Evolutionary conservation across 1,140 invertebrate genomes (phyloP).

Genomic region (Diachasma alloeum): DNA sequence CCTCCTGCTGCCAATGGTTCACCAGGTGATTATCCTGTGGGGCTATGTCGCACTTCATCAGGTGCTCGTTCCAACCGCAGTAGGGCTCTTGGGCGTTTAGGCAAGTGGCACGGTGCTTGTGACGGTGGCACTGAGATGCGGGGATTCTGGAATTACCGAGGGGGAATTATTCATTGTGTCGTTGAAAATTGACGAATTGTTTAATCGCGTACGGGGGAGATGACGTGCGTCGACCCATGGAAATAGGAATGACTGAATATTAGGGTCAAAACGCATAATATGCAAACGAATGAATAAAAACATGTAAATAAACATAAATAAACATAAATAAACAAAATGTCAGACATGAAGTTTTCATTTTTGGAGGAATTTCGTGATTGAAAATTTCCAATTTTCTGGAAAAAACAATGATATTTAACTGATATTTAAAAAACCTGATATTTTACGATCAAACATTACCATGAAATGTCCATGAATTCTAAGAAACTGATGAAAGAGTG

Average conservation of each 20-base stretch:
- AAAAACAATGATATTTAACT: not conserved
- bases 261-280: too few species aligned
- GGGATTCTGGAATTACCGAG: slow-evolving; percentile 66
- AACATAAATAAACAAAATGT: too few species aligned
- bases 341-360: too few species aligned
- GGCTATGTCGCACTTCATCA: slow-evolving; percentile 75
- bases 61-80: slow-evolving; percentile 88
- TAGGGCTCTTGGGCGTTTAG: slow-evolving; percentile 89
- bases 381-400: not conserved
- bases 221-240: too few species aligned
- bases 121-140: slow-evolving; percentile 79
- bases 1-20: slow-evolving; percentile 77
- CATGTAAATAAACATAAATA: too few species aligned
- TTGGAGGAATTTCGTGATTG: too few species aligned
- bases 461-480: not conserved
- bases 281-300: too few species aligned
- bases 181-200: slow-evolving; percentile 4
- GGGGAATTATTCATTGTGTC: slow-evolving; percentile 62
- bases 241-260: too few species aligned
- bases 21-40: slow-evolving; percentile 70
- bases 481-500: not conserved
- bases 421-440: too few species aligned
- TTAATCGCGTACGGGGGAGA: not conserved
- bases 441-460: too few species aligned
- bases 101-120: slow-evolving; percentile 76